A percentile compares a stretch with the other conserved stretches of the same genome.
phyloP scores from a whole-genome alignment of 30 jellyfish, hydroid and myxozoan genomes.

The Aurelia coerulea region DNA sequence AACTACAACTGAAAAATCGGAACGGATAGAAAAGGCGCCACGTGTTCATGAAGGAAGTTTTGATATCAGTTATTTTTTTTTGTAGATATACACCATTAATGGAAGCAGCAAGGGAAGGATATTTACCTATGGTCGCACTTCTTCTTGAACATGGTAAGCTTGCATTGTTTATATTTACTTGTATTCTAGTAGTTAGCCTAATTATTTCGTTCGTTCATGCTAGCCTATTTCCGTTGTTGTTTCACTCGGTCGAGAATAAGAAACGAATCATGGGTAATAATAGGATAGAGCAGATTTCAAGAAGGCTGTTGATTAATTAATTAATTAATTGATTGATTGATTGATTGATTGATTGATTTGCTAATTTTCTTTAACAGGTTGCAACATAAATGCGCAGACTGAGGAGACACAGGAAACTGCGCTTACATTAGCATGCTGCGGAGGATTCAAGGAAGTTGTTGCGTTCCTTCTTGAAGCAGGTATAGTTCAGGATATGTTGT shows the following conservation, averaged over 20 bases:
- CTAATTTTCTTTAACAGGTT: constrained; percentile 45
- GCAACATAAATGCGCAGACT: constrained; percentile 94
- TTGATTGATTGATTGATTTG: too few species aligned
- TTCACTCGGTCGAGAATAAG: not conserved
- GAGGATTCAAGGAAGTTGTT: constrained; percentile 96
- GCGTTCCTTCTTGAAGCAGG: constrained; percentile 91
- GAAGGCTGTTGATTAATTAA: too few species aligned
- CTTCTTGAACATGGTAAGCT: constrained; percentile 86
- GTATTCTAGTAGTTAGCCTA: too few species aligned
- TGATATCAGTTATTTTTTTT: not conserved
- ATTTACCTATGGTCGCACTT: constrained; percentile 95
- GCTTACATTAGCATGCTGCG: constrained; percentile 96
- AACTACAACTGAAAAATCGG: too few species aligned
- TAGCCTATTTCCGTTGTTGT: not conserved
- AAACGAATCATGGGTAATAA: too few species aligned
- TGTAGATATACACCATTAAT: constrained; percentile 92
- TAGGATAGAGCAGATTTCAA: too few species aligned
- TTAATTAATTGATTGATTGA: too few species aligned
- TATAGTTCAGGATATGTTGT: not conserved
- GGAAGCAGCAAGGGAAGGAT: constrained; percentile 99
- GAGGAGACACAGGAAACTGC: constrained; percentile 99
- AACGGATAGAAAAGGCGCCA: too few species aligned
- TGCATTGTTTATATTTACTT: too few species aligned
- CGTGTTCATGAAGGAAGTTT: too few species aligned
- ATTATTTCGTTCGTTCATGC: not conserved